Base-by-base conservation (phyloP, 2,113 vertebrate species). In the Prinia subflava region DNA sequence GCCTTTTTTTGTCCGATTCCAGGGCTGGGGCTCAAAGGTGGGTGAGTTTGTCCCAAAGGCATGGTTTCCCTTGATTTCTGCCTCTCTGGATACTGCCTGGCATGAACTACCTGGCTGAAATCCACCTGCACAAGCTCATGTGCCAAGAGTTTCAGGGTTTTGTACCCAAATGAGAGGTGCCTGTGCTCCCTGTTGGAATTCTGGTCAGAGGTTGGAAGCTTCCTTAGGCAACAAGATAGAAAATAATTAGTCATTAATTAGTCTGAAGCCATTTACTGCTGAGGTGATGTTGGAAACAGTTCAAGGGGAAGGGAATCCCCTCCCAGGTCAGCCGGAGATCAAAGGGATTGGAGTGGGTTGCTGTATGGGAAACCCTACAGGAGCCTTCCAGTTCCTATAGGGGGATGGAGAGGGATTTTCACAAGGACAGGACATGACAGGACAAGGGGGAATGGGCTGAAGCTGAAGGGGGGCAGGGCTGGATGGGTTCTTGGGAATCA, bases 241-340 rank as follows among this genome's bases (percentile, higher is more conserved):
- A 90, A 86, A 62, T 12, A 49, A 57, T 10, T 35, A n/a, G 21
- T 15, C 55, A 31, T 30, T 28, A 30, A 53, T 53, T 30, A 37
- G 15, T n/a, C 20, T 62, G 24, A 83, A 55, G 14, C 3, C 23
- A 35, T 22, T 46, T 55, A 5, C n/a, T 49, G 35, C 16, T 90
- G 37, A 62, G 14, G 17, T 21, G 35, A 37, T 59, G 14, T 8
- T 24, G 2, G 7, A 30, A 27, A 62, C 37, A 37, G 20, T 15
- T 62, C 9, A 2, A 3, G 41, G 23, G 19, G 39, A 63, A 62
- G 27, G 18, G 33, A 83, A 50, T 69, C 21, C 18, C 33, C 20
- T 73, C 18, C 39, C 70, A 77, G 49, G n/a, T 42, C 53, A 57
- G 20, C 7, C 9, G 0, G 0, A 44, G 13, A n/a, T 56, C 15